Base-by-base conservation (phyloP, 2,113 vertebrate species). In the Solea senegalensis region DNA sequence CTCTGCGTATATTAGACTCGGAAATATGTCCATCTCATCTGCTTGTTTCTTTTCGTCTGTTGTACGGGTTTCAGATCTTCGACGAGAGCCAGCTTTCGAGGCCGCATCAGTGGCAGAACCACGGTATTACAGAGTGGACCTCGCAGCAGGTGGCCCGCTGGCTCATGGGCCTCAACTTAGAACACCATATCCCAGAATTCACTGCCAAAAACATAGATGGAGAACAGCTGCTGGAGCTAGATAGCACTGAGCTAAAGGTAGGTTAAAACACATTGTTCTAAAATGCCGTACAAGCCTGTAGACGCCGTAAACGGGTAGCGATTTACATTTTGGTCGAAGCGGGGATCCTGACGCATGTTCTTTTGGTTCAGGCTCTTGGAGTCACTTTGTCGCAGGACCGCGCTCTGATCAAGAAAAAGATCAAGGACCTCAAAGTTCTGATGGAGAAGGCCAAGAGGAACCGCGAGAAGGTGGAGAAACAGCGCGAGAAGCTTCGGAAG, bases 111-210 rank as follows among this genome's bases (percentile, higher is more conserved):
- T 94, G 86, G 90, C 96, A 95, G 89, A 95, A 88, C 83, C 86
- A 87, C 56, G 93, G 93, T 57, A 87, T 97, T n/a, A 86, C 92
- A 0, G 97, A 98, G 15, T 99, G 98, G 98, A 95, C 90, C 1
- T 91, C 94, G 65, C 96, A 97, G 86, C 96, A 98, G 74, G 98
- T 99, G 67, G 94, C 94, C 48, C 93, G 93, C 89, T 99, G 98
- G 98, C 82, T 99, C 34, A 88, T 90, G 90, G 95, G 94, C 79
- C 93, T 98, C 68, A 95, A 93, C 90, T 91, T 99, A 86, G 95
- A 99, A 66, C 95, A 96, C 46, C 95, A 97, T 54, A 94, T 97
- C 79, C 90, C 95, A 28, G 95, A 97, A 91, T 99, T 99, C 94
- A 96, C 92, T 84, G 93, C 96, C 92, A 95, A 96, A 77, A 95